Evolutionary conservation across 2,888 invertebrate species (phyloP), one percentile per base, ranked within the genome.

Genomic region (Agonopterix heracliana): DNA sequence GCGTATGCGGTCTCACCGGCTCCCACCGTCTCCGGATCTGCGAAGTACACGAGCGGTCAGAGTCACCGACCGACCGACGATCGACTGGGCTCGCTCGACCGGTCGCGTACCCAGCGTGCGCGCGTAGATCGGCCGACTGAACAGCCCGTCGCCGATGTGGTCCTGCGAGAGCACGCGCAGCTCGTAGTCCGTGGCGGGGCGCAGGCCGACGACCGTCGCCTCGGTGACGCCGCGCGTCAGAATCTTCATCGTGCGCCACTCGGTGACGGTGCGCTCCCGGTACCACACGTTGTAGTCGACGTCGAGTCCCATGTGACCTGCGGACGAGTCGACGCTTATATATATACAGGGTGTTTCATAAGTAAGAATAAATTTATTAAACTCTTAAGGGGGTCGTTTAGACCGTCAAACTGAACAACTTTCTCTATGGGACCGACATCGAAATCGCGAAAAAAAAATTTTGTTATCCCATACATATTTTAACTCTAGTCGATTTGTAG

Each of bases 111-210:
- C 81, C n/a, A 92, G 91, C 0, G 97, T 97, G 68, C 91, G 91
- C 49, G 94, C 92, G 62, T 91, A 91, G 34, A 96, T 89, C 9
- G 94, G 91, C 76, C 95, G 95, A 80, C 97, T 97, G 62, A 96
- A 96, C 84, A 96, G 93, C 17, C 97, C 97, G 66, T 97, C 96
- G 7, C 97, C 97, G 66, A 93, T 91, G 53, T 74, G 78, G 78
- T 98, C 97, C 75, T 95, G 94, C 61, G 96, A 93, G 45, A 96
- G 90, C 45, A 98, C 95, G 91, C 96, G 96, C 71, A 98, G 93
- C 81, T 98, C 97, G 80, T 98, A 98, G 69, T 94, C 92, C 14
- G 93, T 90, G 54, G 85, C 94, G 13, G 96, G 92, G 53, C 90
- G 89, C 59, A 98, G 90, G 59, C 93, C 93, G 57, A 91, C 91